A percentile compares a stretch with the other conserved stretches of the same genome.
These are phyloP conservation scores for Drosophila pseudoobscura DNA, from an alignment of 1,140 invertebrate genomes.

Conservation along the genomic window DNA sequence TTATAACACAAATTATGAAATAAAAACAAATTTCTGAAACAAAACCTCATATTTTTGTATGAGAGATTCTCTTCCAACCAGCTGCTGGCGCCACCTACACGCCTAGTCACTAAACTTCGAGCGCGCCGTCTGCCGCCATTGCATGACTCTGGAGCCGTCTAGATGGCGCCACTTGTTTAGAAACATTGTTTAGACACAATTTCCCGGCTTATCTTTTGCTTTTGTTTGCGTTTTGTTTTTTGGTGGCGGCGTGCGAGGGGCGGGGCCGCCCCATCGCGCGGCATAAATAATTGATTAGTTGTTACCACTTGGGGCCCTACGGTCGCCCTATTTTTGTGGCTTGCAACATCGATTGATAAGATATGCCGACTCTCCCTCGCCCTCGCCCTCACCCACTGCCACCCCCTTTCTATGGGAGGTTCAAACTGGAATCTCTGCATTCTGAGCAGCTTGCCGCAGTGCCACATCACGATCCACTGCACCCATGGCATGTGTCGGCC, in stretches of 20 bases:
- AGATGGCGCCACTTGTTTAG: slow-evolving; percentile 1
- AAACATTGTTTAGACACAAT: too few species aligned
- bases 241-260: too few species aligned
- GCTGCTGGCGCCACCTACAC: slow-evolving; percentile 2
- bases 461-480: slow-evolving; percentile 41
- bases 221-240: too few species aligned
- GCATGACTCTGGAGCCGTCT: not conserved
- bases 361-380: not conserved
- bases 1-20: not conserved
- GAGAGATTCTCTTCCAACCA: not conserved
- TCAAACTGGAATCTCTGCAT: slow-evolving; percentile 29
- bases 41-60: too few species aligned
- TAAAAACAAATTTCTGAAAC: not conserved
- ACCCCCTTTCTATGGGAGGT: not conserved
- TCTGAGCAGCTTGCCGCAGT: slow-evolving; percentile 5
- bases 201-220: too few species aligned
- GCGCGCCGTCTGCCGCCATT: not conserved
- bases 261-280: too few species aligned
- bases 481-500: slow-evolving; percentile 59
- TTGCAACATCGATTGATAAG: slow-evolving; percentile 27
- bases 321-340: slow-evolving; percentile 1
- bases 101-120: not conserved
- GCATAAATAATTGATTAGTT: slow-evolving; percentile 5
- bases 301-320: slow-evolving; percentile 12
- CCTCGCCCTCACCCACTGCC: too few species aligned